A percentile compares a stretch with the other conserved stretches of the same genome.
Conservation (phyloP, 2,113 vertebrate species). For the Pipra filicauda region DNA sequence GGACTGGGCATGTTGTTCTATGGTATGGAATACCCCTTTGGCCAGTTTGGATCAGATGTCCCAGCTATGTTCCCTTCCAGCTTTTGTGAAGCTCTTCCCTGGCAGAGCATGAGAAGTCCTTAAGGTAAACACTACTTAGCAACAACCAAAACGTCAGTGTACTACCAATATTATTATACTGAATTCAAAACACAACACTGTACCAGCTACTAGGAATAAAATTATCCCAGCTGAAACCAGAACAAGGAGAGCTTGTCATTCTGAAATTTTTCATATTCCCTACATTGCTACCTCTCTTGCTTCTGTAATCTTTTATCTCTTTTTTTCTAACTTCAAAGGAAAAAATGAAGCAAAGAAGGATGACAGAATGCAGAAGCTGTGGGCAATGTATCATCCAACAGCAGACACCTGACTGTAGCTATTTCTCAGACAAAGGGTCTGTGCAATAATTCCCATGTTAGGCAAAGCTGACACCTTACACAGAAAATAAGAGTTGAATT, state of each 20-base stretch:
- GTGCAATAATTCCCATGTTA: not conserved
- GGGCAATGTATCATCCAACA: not conserved
- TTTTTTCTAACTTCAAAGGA: constrained; percentile 17
- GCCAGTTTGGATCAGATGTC: not conserved
- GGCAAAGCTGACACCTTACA: not conserved
- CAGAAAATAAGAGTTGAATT: not conserved
- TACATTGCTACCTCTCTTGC: not conserved
- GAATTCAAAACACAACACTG: not conserved
- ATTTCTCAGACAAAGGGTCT: not conserved
- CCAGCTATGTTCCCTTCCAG: not conserved
- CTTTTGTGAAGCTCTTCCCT: not conserved
- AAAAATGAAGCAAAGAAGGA: constrained; percentile 25
- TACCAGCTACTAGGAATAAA: not conserved
- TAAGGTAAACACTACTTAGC: not conserved
- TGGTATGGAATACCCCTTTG: not conserved
- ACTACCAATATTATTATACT: not conserved
- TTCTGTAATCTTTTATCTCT: not conserved
- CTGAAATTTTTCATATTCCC: not conserved
- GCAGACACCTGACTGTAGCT: not conserved
- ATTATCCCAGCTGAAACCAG: not conserved
- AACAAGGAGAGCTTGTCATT: not conserved
- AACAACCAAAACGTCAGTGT: not conserved
- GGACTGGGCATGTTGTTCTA: not conserved
- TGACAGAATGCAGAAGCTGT: not conserved
- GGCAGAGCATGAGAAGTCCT: not conserved